Conservation (phyloP, 2,797 vertebrate genomes). For the Fratercula arctica region DNA sequence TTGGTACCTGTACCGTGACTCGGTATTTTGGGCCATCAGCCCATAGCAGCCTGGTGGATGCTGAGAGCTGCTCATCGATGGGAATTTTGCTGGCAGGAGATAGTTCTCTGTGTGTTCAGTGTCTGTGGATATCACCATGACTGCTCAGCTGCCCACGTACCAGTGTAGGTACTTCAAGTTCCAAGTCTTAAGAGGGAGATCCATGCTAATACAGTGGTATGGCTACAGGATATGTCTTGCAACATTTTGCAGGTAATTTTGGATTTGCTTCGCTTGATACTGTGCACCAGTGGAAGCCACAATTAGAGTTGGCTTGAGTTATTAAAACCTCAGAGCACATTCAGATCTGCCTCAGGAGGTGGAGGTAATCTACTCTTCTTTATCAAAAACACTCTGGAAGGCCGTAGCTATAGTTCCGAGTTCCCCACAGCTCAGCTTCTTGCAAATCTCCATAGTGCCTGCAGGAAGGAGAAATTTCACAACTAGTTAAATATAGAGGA, state of each 20-base stretch:
- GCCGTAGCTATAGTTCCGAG: neutral
- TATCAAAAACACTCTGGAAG: neutral
- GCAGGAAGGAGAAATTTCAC: neutral
- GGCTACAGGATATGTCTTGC: neutral
- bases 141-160: neutral
- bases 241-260: neutral
- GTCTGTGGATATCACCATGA: neutral
- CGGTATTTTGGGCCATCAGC: neutral
- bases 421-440: neutral
- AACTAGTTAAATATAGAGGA: constrained; percentile 34
- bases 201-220: fast-evolving
- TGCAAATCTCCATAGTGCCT: neutral
- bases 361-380: neutral
- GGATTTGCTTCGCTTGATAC: fast-evolving
- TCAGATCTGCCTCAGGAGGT: neutral
- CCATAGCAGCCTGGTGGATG: neutral
- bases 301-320: neutral
- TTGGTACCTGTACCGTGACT: neutral
- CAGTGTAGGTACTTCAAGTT: neutral
- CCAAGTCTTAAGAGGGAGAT: neutral
- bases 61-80: neutral
- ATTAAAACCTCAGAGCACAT: neutral
- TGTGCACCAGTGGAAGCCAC: neutral
- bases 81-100: neutral
- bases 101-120: neutral